phyloP scores from a whole-genome alignment of 2,888 invertebrate genomes.

The Limnephilus auricula region DNA sequence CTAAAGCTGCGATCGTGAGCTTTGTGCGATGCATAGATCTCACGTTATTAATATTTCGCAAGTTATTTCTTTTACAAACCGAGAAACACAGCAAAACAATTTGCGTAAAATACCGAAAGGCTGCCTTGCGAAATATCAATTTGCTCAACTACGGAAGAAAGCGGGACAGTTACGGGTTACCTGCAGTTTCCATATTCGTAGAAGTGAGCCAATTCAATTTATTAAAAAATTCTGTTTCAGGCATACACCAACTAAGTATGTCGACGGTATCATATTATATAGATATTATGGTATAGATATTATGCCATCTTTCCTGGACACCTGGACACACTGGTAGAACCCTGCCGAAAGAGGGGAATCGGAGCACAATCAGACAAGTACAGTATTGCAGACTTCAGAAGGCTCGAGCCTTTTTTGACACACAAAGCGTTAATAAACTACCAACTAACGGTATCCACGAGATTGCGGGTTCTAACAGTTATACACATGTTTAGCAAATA shows the following conservation, averaged over 20 bases:
- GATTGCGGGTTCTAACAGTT: background rate
- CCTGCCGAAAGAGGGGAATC: background rate
- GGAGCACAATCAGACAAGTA: background rate
- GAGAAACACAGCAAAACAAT: slow-evolving; percentile 21
- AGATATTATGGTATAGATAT: background rate
- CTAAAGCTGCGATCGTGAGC: background rate
- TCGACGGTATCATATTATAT: too few species aligned
- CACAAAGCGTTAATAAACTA: background rate
- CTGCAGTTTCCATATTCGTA: background rate
- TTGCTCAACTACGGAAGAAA: background rate
- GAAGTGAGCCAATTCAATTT: background rate
- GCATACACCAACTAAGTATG: background rate
- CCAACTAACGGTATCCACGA: background rate
- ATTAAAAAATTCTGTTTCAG: background rate
- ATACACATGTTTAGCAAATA: background rate
- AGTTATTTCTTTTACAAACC: background rate
- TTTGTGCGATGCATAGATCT: background rate
- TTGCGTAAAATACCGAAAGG: background rate
- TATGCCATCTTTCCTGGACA: background rate
- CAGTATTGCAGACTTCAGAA: background rate
- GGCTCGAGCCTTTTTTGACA: background rate
- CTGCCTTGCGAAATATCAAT: background rate
- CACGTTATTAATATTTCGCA: slow-evolving; percentile 17
- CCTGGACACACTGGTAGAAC: background rate
- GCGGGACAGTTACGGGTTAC: slow-evolving; percentile 8